phyloP scores from a whole-genome alignment of 2,797 vertebrate genomes.

The Argyrosomus regius region DNA sequence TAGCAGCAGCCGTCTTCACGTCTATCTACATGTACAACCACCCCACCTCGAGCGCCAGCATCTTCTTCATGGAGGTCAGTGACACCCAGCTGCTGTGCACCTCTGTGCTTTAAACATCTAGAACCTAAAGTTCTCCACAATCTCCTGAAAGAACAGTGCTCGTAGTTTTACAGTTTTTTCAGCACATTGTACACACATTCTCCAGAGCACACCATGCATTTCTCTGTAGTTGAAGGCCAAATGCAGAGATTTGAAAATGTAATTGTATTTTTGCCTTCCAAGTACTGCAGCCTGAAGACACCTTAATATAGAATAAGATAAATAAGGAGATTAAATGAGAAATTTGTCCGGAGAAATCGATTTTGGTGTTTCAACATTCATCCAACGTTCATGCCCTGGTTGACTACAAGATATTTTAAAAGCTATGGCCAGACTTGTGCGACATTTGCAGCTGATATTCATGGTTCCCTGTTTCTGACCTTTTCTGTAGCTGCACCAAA shows the following conservation, averaged over 20 bases:
- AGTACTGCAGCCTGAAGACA: neutral
- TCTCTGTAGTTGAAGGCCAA: neutral
- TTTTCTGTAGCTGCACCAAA: neutral
- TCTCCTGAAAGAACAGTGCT: neutral
- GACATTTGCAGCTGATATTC: neutral
- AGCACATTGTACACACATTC: too few relatives aligned
- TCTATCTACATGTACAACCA: constrained; percentile 93
- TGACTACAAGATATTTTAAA: neutral
- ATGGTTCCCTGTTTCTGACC: neutral
- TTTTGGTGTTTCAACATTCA: neutral
- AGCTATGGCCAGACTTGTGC: neutral
- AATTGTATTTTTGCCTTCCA: neutral
- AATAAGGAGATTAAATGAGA: too few relatives aligned
- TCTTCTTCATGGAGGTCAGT: constrained; percentile 97
- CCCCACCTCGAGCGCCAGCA: constrained; percentile 92
- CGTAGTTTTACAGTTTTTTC: too few relatives aligned
- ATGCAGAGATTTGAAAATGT: neutral
- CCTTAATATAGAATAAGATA: neutral
- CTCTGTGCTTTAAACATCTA: neutral
- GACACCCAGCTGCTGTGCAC: neutral
- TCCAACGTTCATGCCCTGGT: too few relatives aligned
- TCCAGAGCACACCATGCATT: too few relatives aligned
- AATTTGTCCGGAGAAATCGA: too few relatives aligned
- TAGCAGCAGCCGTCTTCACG: constrained; percentile 87
- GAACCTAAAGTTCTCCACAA: neutral